Evolutionary conservation across 2,797 vertebrate species (phyloP), one percentile per base, ranked within the genome.

Genomic region (Neomorphus geoffroyi): DNA sequence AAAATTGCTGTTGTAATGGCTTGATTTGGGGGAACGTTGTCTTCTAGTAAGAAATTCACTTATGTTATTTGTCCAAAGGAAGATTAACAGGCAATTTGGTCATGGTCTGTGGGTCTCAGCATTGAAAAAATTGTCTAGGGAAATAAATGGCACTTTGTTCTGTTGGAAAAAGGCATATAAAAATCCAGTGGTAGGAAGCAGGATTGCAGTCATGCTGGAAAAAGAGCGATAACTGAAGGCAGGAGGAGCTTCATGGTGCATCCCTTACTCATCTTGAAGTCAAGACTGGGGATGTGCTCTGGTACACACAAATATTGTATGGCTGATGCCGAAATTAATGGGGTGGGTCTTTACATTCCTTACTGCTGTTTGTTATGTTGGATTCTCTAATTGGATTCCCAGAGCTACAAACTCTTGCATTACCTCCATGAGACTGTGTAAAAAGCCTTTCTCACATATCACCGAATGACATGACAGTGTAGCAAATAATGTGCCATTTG

Each of bases 11-110:
- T 50, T 51, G 28, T 28, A 21, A 92, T 89, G 75, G 82, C 87
- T 90, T 82, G 65, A 37, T 91, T 79, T 51, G 57, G 79, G 45
- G 35, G 54, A 91, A 91, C 22, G 70, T 75, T 96, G 89, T 83
- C 75, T 84, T 92, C 62, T 33, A 65, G 41, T 81, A 75, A 94
- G 32, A 79, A 89, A 91, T 80, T 88, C 54, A 35, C 37, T 85
- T 69, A 37, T 1, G 12, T 80, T 94, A 77, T 94, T 96, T 95
- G 93, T 93, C 75, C 57, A 87, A 74, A 69, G 39, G 73, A 92
- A 94, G 85, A 94, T 92, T 83, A 92, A 94, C 72, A 94, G 75
- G 71, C 86, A 92, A 88, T 86, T 96, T 83, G 74, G 88, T 78
- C 75, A 39, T 32, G n/a, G 75, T 75, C 75, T 72, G 14, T 53